Conservation (phyloP, 2,888 invertebrate species). For the Dilophus febrilis region DNA sequence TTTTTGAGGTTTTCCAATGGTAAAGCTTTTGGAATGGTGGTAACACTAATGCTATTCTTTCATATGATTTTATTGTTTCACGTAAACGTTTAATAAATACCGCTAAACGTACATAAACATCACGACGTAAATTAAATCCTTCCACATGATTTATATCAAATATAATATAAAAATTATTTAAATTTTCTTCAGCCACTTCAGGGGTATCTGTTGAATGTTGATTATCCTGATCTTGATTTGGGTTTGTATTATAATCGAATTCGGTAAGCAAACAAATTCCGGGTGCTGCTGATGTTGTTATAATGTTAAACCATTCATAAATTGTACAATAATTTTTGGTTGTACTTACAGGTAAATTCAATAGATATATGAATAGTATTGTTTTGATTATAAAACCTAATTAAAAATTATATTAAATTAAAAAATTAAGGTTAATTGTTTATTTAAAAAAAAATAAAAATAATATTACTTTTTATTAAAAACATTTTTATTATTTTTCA, state of each 20-base stretch:
- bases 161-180: slow-evolving; percentile 40
- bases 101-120: slow-evolving; percentile 89
- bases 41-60: slow-evolving; percentile 51
- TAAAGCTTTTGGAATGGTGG: slow-evolving; percentile 85
- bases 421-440: too few relatives aligned
- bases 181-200: slow-evolving; percentile 9
- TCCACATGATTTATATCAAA: slow-evolving; percentile 92
- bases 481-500: too few relatives aligned
- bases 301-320: slow-evolving; percentile 1
- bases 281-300: neutral
- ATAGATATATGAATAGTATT: too few relatives aligned
- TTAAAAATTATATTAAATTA: too few relatives aligned
- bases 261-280: too few relatives aligned
- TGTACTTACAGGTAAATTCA: too few relatives aligned
- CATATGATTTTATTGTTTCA: slow-evolving; percentile 27
- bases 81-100: slow-evolving; percentile 57
- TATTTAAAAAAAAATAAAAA: too few relatives aligned
- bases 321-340: neutral
- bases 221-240: too few relatives aligned
- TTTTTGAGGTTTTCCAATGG: slow-evolving; percentile 63
- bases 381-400: too few relatives aligned
- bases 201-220: neutral
- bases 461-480: too few relatives aligned
- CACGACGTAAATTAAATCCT: slow-evolving; percentile 91
- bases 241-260: too few relatives aligned